Percentiles rank a stretch among this genome's conserved stretches.
phyloP scores from a whole-genome alignment of 2,113 vertebrate species.

The Cochlearius cochlearius region DNA sequence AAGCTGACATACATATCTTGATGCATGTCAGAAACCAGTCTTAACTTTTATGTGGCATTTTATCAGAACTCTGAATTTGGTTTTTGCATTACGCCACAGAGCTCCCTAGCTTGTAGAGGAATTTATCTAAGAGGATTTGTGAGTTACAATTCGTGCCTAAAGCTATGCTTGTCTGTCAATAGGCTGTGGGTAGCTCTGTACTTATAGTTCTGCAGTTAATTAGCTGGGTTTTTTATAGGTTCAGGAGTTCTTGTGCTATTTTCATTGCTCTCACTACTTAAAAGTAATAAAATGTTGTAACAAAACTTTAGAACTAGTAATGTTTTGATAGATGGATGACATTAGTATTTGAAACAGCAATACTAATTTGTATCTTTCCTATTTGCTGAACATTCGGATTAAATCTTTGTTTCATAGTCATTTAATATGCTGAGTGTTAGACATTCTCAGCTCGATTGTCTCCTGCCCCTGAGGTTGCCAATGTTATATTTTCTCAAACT shows the following conservation, averaged over 20 bases:
- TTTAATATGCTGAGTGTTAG: background rate
- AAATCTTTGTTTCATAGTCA: background rate
- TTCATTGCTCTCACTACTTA: background rate
- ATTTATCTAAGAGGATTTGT: slow-evolving; percentile 58
- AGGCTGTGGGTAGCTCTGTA: background rate
- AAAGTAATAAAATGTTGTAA: background rate
- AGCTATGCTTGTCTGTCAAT: slow-evolving; percentile 47
- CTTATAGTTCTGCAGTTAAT: slow-evolving; percentile 19
- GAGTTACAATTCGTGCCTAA: slow-evolving; percentile 37
- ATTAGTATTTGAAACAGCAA: background rate
- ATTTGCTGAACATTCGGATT: background rate
- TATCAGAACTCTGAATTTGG: background rate
- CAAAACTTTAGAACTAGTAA: background rate
- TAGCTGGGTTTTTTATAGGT: background rate
- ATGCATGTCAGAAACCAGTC: background rate
- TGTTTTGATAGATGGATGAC: background rate
- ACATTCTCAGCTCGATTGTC: background rate
- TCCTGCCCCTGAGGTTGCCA: background rate
- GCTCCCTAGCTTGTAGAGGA: slow-evolving; percentile 25
- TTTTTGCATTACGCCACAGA: background rate
- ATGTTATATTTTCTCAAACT: background rate
- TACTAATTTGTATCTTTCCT: background rate
- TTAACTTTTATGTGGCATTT: background rate
- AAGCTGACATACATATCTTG: background rate
- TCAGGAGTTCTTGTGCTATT: background rate